These are phyloP conservation scores for Podarcis raffonei DNA, from an alignment of 2,113 vertebrate species.

Conservation along the genomic window DNA sequence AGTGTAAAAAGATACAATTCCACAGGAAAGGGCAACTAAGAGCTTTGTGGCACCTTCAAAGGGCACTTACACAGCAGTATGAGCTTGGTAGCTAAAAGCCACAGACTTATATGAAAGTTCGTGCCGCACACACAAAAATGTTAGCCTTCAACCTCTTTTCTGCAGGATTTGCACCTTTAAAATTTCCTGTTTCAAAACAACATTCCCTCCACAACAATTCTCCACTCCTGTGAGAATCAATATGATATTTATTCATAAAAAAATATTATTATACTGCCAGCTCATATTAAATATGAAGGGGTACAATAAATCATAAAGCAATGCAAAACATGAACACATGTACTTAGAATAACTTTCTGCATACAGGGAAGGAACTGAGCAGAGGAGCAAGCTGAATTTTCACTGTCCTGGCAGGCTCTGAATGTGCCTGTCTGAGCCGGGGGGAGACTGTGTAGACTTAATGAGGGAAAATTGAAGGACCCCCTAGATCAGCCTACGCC, in stretches of 20 bases:
- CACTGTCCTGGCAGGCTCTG: background rate
- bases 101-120: background rate
- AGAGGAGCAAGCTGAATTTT: background rate
- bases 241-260: background rate
- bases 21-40: slow-evolving; percentile 9
- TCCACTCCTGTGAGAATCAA: background rate
- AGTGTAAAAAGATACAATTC: background rate
- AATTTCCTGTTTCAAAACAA: background rate
- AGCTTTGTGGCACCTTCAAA: background rate
- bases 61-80: background rate
- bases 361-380: too few species aligned
- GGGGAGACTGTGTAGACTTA: background rate
- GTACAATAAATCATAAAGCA: too few species aligned
- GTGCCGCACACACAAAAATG: background rate
- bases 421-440: too few species aligned
- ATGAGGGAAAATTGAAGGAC: background rate
- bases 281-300: too few species aligned
- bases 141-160: background rate
- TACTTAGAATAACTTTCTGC: background rate
- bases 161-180: background rate
- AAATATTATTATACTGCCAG: too few species aligned
- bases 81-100: background rate
- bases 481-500: background rate
- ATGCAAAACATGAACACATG: background rate
- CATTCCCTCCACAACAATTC: background rate